Evolutionary conservation across 2,797 vertebrate species (phyloP).

Genomic region (Anas capensis): DNA sequence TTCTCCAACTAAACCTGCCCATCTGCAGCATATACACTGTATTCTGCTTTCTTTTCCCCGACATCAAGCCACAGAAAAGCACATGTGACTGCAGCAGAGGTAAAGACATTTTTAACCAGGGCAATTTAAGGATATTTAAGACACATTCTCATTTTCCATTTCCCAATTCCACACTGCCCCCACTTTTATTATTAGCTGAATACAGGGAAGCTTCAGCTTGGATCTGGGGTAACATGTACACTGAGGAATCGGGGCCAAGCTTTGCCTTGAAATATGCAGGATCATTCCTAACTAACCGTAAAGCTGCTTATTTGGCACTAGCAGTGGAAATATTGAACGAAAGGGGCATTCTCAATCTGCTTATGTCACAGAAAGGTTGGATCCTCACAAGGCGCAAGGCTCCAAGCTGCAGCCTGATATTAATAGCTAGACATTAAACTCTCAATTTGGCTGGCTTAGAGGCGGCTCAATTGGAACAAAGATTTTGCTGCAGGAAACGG

Average conservation of each 20-base stretch:
- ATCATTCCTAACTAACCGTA: conserved; percentile 65
- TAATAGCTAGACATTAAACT: conserved; percentile 67
- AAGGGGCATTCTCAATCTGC: conserved; percentile 66
- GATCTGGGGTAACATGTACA: conserved; percentile 49
- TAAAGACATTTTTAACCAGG: conserved; percentile 66
- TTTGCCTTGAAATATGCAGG: conserved; percentile 47
- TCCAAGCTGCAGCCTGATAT: conserved; percentile 65
- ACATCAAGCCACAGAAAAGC: conserved; percentile 48
- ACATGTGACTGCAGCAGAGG: conserved; percentile 55
- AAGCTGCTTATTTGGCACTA: conserved; percentile 51
- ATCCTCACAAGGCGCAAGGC: conserved; percentile 33
- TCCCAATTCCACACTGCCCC: conserved; percentile 34
- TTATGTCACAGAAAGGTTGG: conserved; percentile 53
- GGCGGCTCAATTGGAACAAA: conserved; percentile 41
- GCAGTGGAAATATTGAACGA: conserved; percentile 53
- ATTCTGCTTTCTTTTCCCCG: not conserved
- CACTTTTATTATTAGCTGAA: conserved; percentile 37
- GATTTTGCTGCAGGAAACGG: conserved; percentile 65
- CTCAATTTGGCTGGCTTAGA: conserved; percentile 45
- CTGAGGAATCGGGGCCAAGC: conserved; percentile 15
- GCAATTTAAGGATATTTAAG: conserved; percentile 68
- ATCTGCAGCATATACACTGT: not conserved
- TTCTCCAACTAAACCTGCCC: conserved; percentile 33
- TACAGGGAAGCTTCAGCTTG: conserved; percentile 51
- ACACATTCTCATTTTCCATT: conserved; percentile 51